These are phyloP conservation scores for Chironex yamaguchii DNA, from an alignment of 30 jellyfish, hydroid and myxozoan species.

Conservation along the genomic window DNA sequence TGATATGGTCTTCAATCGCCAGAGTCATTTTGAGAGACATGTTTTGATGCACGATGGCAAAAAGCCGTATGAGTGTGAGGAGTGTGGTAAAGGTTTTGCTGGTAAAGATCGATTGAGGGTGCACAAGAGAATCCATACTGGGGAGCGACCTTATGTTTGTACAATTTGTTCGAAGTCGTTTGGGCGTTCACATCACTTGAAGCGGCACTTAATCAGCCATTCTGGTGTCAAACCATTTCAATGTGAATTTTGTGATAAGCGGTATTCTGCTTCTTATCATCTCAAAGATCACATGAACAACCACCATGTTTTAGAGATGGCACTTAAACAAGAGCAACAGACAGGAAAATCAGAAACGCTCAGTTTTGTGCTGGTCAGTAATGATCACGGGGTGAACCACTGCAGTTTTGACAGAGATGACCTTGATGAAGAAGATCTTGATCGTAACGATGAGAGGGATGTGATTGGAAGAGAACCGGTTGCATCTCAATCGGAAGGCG, in stretches of 20 bases:
- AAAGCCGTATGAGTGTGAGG: slow-evolving; percentile 70
- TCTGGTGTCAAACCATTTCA: slow-evolving; percentile 75
- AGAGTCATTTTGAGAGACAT: not conserved
- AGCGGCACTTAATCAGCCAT: slow-evolving; percentile 65
- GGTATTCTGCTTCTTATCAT: slow-evolving; percentile 8
- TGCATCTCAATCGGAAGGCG: not conserved
- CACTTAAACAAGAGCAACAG: not conserved
- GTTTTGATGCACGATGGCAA: not conserved
- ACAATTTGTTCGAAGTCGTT: slow-evolving; percentile 56
- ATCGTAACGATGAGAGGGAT: too few species aligned
- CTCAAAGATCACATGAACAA: not conserved
- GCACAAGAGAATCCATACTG: slow-evolving; percentile 69
- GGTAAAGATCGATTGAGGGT: slow-evolving; percentile 52
- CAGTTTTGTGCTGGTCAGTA: not conserved
- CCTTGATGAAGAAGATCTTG: not conserved
- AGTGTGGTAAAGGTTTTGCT: slow-evolving; percentile 62
- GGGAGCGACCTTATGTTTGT: slow-evolving; percentile 67
- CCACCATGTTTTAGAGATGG: not conserved
- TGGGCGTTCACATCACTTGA: slow-evolving; percentile 58
- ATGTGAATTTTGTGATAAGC: slow-evolving; percentile 75
- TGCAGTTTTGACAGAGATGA: not conserved
- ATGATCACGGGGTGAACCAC: not conserved
- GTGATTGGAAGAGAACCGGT: not conserved
- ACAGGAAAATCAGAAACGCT: not conserved
- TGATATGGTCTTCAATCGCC: not conserved